A percentile compares a stretch with the other conserved stretches of the same genome.
phyloP scores from a whole-genome alignment of 1,140 invertebrate genomes.

The Epicauta chinensis region DNA sequence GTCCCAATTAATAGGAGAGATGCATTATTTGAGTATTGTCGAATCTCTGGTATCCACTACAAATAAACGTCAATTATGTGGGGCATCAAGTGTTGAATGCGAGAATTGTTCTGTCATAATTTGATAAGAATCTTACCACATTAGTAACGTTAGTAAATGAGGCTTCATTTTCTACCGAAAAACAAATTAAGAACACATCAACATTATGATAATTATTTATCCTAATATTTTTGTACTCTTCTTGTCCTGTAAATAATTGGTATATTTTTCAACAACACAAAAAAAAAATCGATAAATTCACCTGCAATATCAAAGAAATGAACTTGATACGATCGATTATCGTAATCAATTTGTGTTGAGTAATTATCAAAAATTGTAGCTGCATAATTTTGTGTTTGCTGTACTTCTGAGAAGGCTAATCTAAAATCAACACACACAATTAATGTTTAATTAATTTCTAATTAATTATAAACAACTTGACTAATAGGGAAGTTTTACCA shows the following conservation, averaged over 20 bases:
- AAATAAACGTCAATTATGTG: not conserved
- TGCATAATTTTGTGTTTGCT: slow-evolving; percentile 6
- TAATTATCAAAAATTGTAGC: slow-evolving; percentile 17
- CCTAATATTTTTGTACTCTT: slow-evolving; percentile 10
- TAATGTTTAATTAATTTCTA: too few relatives aligned
- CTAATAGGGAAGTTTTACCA: slow-evolving; percentile 14
- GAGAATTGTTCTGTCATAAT: too few relatives aligned
- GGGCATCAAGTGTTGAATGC: too few relatives aligned
- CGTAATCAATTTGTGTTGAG: not conserved
- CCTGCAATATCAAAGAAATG: slow-evolving; percentile 16
- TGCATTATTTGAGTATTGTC: slow-evolving; percentile 1
- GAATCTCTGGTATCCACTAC: slow-evolving; percentile 16
- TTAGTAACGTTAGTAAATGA: slow-evolving; percentile 13
- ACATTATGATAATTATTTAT: slow-evolving; percentile 7
- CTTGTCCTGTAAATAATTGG: slow-evolving; percentile 11
- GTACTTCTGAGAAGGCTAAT: slow-evolving; percentile 5
- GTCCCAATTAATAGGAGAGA: slow-evolving; percentile 9
- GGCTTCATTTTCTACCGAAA: slow-evolving; percentile 8
- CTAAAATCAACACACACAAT: too few relatives aligned
- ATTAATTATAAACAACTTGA: slow-evolving; percentile 4
- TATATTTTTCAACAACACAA: not conserved
- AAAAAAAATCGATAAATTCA: too few relatives aligned
- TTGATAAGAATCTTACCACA: slow-evolving; percentile 4
- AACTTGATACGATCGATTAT: slow-evolving; percentile 8
- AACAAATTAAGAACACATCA: slow-evolving; percentile 15